These are phyloP conservation scores for Cyphomyrus plagiostoma DNA, from an alignment of 2,113 vertebrate species.

Conservation along the genomic window DNA sequence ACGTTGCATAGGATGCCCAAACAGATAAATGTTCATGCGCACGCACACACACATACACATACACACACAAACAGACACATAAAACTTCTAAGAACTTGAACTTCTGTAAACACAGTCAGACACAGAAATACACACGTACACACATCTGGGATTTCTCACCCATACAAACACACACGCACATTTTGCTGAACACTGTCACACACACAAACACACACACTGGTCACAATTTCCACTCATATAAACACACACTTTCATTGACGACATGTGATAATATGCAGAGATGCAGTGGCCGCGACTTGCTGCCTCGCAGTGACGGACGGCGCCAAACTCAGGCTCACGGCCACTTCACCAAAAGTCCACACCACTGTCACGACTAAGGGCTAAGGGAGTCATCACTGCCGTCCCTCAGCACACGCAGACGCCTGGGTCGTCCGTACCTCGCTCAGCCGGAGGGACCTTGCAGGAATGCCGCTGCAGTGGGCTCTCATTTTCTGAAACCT, in stretches of 20 bases:
- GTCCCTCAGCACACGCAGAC: neutral
- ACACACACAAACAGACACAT: conserved; percentile 10
- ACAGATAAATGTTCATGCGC: neutral
- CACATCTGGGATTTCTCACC: conserved; percentile 13
- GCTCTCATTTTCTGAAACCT: conserved; percentile 65
- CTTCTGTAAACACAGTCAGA: neutral
- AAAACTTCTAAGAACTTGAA: conserved; percentile 9
- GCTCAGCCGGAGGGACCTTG: conserved; percentile 58
- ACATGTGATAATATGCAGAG: neutral
- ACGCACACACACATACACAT: neutral
- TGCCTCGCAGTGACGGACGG: neutral
- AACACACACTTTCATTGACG: neutral
- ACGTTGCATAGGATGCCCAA: neutral
- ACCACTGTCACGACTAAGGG: neutral
- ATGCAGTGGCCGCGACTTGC: neutral
- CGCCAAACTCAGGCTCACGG: neutral
- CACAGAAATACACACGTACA: conserved; percentile 15
- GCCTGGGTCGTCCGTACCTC: conserved; percentile 44
- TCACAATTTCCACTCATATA: conserved; percentile 21
- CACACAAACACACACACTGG: neutral
- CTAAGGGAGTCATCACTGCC: too few species aligned
- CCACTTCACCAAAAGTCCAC: neutral
- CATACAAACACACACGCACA: conserved; percentile 14
- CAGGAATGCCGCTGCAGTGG: conserved; percentile 47
- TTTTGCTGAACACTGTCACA: neutral